phyloP scores from a whole-genome alignment of 1,140 invertebrate species.

The Arion vulgaris region DNA sequence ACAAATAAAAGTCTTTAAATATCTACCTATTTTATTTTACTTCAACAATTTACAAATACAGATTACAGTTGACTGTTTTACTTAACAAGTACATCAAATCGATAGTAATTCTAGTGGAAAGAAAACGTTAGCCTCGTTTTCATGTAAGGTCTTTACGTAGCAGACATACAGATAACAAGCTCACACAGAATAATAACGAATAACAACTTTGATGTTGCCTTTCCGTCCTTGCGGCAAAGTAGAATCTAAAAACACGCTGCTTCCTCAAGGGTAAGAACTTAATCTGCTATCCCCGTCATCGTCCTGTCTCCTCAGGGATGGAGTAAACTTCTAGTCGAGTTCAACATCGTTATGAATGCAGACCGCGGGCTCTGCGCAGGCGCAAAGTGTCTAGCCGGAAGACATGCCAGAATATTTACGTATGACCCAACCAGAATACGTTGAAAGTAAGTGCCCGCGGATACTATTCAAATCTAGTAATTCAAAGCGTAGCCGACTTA shows the following conservation, averaged over 20 bases:
- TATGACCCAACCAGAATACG: slow-evolving; percentile 21
- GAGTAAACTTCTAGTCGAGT: slow-evolving; percentile 31
- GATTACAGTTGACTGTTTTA: too few species aligned
- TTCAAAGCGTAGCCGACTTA: slow-evolving; percentile 24
- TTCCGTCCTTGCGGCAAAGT: not conserved
- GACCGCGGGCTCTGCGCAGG: slow-evolving; percentile 29
- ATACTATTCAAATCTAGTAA: slow-evolving; percentile 28
- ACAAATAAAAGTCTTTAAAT: too few species aligned
- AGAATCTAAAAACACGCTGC: slow-evolving; percentile 29
- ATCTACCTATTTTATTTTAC: too few species aligned
- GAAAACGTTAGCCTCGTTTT: too few species aligned
- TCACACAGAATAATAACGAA: slow-evolving; percentile 17
- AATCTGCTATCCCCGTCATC: slow-evolving; percentile 20
- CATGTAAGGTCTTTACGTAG: too few species aligned
- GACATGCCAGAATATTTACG: slow-evolving; percentile 40
- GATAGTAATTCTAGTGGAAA: too few species aligned
- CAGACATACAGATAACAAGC: too few species aligned
- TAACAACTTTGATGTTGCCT: slow-evolving; percentile 29
- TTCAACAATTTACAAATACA: too few species aligned
- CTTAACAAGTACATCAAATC: too few species aligned
- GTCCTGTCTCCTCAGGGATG: slow-evolving; percentile 10
- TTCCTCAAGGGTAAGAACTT: slow-evolving; percentile 12
- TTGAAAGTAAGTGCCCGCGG: slow-evolving; percentile 34
- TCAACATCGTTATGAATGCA: slow-evolving; percentile 30
- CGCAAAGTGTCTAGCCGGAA: slow-evolving; percentile 12